phyloP scores from a whole-genome alignment of 2,797 vertebrate species.

The Mycteria americana region DNA sequence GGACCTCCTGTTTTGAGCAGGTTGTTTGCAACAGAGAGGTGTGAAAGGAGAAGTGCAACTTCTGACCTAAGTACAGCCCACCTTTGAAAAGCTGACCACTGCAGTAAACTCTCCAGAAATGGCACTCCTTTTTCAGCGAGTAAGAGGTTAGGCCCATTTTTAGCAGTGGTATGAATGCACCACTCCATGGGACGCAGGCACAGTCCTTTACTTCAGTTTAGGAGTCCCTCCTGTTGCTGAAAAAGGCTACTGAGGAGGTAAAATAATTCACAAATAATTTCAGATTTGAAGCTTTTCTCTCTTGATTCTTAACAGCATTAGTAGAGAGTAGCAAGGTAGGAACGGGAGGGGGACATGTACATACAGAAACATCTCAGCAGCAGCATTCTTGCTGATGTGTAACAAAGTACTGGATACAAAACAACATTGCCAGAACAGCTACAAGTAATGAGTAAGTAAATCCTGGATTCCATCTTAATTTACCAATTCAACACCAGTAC shows the following conservation, averaged over 20 bases:
- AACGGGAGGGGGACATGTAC: rapidly evolving
- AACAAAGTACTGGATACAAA: background rate
- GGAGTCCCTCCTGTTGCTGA: background rate
- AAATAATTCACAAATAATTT: background rate
- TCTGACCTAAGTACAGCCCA: background rate
- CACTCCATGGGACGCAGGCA: background rate
- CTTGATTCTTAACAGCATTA: background rate
- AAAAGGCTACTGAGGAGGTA: background rate
- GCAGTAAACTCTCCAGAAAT: background rate
- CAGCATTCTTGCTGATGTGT: background rate
- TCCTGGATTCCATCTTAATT: background rate
- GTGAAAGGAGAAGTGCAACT: background rate
- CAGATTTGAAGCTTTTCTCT: background rate
- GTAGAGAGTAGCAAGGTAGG: background rate
- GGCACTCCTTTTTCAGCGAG: background rate
- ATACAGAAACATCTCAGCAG: background rate
- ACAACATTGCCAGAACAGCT: background rate
- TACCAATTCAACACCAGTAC: background rate
- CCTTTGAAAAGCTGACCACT: background rate
- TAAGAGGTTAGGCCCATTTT: background rate
- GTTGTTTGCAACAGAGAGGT: background rate
- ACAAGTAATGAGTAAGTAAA: background rate
- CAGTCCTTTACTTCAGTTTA: background rate
- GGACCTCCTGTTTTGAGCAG: background rate
- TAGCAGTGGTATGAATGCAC: background rate